These are phyloP conservation scores for Tromatobia lineatoria DNA, from an alignment of 2,888 invertebrate species.

Conservation along the genomic window DNA sequence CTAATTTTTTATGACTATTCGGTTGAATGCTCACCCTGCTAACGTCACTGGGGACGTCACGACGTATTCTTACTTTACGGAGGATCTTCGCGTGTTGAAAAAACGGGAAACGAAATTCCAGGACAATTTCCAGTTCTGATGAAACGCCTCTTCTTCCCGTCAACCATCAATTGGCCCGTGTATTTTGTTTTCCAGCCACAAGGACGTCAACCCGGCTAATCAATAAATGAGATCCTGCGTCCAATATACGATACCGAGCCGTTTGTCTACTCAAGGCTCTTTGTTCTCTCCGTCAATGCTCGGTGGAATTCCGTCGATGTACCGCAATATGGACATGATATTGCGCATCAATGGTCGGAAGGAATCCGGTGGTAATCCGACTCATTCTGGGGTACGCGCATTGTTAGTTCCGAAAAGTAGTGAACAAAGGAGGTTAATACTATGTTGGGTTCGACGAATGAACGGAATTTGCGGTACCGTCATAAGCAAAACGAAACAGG, in stretches of 20 bases:
- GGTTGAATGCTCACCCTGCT: slow-evolving; percentile 62
- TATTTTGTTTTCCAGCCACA: not conserved
- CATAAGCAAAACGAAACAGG: slow-evolving; percentile 47
- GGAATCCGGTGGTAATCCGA: slow-evolving; percentile 36
- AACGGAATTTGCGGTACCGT: slow-evolving; percentile 36
- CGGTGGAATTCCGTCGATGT: slow-evolving; percentile 10
- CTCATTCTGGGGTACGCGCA: slow-evolving; percentile 34
- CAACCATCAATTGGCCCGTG: slow-evolving; percentile 3
- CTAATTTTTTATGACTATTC: slow-evolving; percentile 72
- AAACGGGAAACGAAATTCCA: slow-evolving; percentile 13
- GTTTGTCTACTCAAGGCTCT: slow-evolving; percentile 22
- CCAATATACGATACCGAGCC: slow-evolving; percentile 25
- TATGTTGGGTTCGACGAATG: slow-evolving; percentile 36
- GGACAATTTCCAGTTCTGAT: not conserved
- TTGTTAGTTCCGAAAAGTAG: slow-evolving; percentile 41
- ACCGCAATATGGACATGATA: slow-evolving; percentile 38
- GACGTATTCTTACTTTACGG: slow-evolving; percentile 42
- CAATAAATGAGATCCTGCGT: slow-evolving; percentile 50
- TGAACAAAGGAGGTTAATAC: not conserved
- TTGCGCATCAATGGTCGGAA: slow-evolving; percentile 5
- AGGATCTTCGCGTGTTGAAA: slow-evolving; percentile 47
- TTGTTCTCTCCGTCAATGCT: slow-evolving; percentile 52
- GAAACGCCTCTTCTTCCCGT: not conserved
- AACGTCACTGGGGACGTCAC: slow-evolving; percentile 23
- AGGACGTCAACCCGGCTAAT: slow-evolving; percentile 38